phyloP scores from a whole-genome alignment of 2,113 vertebrate species.

The Suricata suricatta region DNA sequence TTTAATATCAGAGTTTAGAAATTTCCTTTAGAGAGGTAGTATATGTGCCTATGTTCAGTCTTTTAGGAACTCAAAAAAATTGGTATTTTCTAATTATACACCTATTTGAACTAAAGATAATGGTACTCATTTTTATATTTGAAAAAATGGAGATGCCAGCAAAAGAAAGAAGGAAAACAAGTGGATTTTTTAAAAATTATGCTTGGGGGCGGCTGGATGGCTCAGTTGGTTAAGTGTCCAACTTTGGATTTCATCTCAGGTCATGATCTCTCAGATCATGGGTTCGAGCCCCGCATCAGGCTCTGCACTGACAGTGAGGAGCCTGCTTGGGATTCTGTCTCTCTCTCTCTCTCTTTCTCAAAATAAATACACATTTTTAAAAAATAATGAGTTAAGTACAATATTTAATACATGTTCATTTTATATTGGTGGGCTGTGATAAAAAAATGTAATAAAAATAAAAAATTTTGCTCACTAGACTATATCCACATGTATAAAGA shows the following conservation, averaged over 20 bases:
- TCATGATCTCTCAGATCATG: too few relatives aligned
- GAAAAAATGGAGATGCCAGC: neutral
- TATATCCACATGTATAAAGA: neutral
- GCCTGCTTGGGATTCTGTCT: too few relatives aligned
- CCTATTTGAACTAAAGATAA: neutral
- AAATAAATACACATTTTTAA: too few relatives aligned
- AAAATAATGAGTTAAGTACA: neutral
- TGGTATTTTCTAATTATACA: neutral
- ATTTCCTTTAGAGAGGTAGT: neutral
- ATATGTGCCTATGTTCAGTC: neutral
- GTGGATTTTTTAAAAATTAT: neutral
- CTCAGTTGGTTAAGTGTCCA: too few relatives aligned
- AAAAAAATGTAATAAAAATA: too few relatives aligned
- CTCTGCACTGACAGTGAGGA: too few relatives aligned
- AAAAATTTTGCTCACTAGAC: neutral
- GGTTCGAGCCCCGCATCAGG: too few relatives aligned
- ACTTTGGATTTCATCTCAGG: too few relatives aligned
- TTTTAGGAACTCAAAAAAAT: constrained; percentile 36
- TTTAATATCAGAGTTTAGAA: neutral
- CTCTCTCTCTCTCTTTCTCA: too few relatives aligned
- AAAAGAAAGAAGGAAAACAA: neutral
- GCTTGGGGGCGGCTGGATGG: too few relatives aligned
- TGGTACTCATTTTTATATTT: neutral
- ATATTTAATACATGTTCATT: too few relatives aligned
- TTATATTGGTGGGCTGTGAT: too few relatives aligned